Evolutionary conservation across 2,113 vertebrate species (phyloP), one percentile per base, ranked within the genome.

Genomic region (Hydrolagus affinis): DNA sequence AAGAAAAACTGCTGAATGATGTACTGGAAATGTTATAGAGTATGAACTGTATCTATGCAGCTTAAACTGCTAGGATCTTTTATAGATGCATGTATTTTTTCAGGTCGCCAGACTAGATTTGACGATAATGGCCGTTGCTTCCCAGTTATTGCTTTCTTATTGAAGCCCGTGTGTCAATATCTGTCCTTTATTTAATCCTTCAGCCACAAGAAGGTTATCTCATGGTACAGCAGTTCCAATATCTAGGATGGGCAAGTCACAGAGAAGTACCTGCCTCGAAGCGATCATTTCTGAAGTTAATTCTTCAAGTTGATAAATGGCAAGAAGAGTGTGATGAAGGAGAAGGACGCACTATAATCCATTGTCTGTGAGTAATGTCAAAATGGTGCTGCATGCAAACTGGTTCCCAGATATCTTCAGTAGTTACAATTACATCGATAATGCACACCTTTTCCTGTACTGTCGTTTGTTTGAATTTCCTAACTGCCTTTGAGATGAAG

Each of bases 191-290:
- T 86, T 76, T 76, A 30, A 86, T 88, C 89, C 85, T 44, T 25
- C 88, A 99, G 98, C 98, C 98, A 8, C 98, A 99, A 89, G 98
- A 99, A 88, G 98, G 98, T 30, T 99, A 99, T 90, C 91, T 98
- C 90, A 99, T 99, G 98, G 98, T 99, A 1, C 95, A 97, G 80
- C 98, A 99, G 89, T 99, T 99, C 90, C 98, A 99, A 89, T 99
- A 99, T 87, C 92, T 99, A 85, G 97, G 98, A 25, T 99, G 98
- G 98, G 95, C 95, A 68, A 95, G 95, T 86, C 97, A 98, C 85
- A 94, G 98, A 89, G 98, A 99, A 86, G 94, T 99, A 19, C 98
- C 98, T 28, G 94, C 95, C 86, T 99, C 98, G 92, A 99, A 98
- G 86, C 94, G 97, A 77, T 99, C 97, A 14, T 99, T 99, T 94